Conservation (phyloP, 2,888 invertebrate genomes). For the Melipona bicolor region DNA sequence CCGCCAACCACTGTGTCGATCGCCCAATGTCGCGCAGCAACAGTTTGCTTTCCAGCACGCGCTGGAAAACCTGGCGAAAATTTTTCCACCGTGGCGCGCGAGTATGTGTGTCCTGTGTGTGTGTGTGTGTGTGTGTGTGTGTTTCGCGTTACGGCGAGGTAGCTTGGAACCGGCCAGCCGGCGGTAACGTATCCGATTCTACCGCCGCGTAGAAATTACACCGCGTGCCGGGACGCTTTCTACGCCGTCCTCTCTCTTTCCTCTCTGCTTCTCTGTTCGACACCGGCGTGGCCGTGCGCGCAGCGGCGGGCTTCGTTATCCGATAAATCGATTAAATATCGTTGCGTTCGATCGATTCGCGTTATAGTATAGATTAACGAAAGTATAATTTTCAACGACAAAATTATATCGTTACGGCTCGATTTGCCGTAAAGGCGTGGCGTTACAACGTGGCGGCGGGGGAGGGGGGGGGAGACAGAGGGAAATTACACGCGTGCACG, state of each 20-base stretch:
- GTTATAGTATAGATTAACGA: slow-evolving; percentile 27
- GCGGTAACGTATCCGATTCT: neutral
- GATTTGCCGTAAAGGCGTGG: slow-evolving; percentile 35
- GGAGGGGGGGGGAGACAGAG: neutral
- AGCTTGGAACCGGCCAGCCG: no score
- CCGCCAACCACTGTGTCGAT: slow-evolving; percentile 41
- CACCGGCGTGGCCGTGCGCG: neutral
- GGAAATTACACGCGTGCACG: neutral
- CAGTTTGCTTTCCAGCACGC: slow-evolving; percentile 55
- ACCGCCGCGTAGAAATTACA: neutral
- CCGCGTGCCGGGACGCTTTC: neutral
- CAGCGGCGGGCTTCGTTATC: neutral
- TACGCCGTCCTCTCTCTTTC: neutral
- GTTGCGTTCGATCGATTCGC: slow-evolving; percentile 12
- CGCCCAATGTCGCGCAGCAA: slow-evolving; percentile 67
- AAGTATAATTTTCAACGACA: slow-evolving; percentile 22
- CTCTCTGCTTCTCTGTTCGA: neutral
- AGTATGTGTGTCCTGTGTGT: no score
- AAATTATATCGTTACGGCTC: slow-evolving; percentile 31
- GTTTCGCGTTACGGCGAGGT: neutral
- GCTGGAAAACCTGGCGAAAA: slow-evolving; percentile 42
- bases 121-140: no score
- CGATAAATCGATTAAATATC: slow-evolving; percentile 33
- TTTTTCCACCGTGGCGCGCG: neutral
- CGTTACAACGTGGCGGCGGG: neutral